Conservation (phyloP, 1,140 invertebrate genomes). For the Bemisia tabaci region DNA sequence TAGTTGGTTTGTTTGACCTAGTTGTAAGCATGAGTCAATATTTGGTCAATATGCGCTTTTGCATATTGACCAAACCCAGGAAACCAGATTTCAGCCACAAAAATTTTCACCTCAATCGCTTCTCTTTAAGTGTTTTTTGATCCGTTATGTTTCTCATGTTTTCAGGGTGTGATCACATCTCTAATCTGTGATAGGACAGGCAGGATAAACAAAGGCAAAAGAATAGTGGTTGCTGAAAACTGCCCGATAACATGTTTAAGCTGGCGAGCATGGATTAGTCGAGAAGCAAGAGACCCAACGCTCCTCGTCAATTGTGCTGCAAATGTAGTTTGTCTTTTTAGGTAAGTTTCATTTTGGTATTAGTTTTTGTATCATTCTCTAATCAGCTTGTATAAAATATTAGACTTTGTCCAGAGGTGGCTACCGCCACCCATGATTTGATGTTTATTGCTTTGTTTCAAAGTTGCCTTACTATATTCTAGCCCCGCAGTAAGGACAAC, state of each 20-base stretch:
- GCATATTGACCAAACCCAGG: too few species aligned
- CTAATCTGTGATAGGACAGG: conserved; percentile 58
- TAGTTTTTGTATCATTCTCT: too few species aligned
- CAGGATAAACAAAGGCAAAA: conserved; percentile 52
- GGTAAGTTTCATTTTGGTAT: conserved; percentile 31
- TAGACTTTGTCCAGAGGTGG: too few species aligned
- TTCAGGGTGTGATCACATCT: conserved; percentile 51
- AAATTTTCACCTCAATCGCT: too few species aligned
- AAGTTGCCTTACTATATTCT: too few species aligned
- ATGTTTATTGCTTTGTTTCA: too few species aligned
- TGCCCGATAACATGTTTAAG: conserved; percentile 56
- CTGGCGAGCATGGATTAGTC: conserved; percentile 67
- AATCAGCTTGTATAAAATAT: too few species aligned
- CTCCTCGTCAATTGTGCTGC: conserved; percentile 63
- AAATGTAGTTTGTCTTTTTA: conserved; percentile 54
- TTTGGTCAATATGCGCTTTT: neutral
- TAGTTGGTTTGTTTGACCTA: neutral
- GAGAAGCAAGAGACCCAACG: conserved; percentile 58
- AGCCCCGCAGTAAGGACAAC: too few species aligned
- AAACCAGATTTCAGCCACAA: too few species aligned
- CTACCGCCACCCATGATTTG: too few species aligned
- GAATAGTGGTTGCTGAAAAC: conserved; percentile 43
- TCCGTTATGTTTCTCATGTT: conserved; percentile 16
- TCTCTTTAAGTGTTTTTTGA: too few species aligned
- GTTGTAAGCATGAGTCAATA: neutral